Conservation (phyloP, 2,888 invertebrate species). For the Diadegma fenestrale region DNA sequence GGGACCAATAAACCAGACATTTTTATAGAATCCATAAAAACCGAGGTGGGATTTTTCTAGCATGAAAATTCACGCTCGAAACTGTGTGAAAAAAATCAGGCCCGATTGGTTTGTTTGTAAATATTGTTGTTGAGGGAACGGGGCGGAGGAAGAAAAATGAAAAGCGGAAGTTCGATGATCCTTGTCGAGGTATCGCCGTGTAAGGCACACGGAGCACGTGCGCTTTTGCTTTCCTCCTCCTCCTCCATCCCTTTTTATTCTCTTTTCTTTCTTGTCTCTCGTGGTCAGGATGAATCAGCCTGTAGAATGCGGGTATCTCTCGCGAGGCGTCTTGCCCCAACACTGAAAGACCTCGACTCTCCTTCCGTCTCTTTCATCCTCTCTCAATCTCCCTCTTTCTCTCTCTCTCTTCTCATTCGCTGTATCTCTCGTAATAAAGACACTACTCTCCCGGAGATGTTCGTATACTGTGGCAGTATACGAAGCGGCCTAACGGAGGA, state of each 20-base stretch:
- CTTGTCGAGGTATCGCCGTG: not conserved
- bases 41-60: slow-evolving; percentile 16
- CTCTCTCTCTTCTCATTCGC: slow-evolving; percentile 33
- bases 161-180: slow-evolving; percentile 44
- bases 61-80: not conserved
- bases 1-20: not conserved
- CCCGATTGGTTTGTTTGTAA: not conserved
- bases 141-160: slow-evolving; percentile 18
- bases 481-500: slow-evolving; percentile 69
- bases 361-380: slow-evolving; percentile 16
- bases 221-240: slow-evolving; percentile 15
- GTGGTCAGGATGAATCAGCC: slow-evolving; percentile 72
- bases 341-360: slow-evolving; percentile 22
- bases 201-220: slow-evolving; percentile 54
- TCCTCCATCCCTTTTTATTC: not conserved
- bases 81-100: not conserved
- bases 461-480: slow-evolving; percentile 71
- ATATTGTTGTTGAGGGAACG: not conserved
- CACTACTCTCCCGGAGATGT: slow-evolving; percentile 72
- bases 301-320: slow-evolving; percentile 78
- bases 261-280: slow-evolving; percentile 22
- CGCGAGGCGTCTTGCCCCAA: slow-evolving; percentile 49
- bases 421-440: slow-evolving; percentile 75
- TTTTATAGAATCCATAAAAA: slow-evolving; percentile 8
- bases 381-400: slow-evolving; percentile 19